Evolutionary conservation across 2,797 vertebrate species (phyloP).

Genomic region (Amniataba percoides): DNA sequence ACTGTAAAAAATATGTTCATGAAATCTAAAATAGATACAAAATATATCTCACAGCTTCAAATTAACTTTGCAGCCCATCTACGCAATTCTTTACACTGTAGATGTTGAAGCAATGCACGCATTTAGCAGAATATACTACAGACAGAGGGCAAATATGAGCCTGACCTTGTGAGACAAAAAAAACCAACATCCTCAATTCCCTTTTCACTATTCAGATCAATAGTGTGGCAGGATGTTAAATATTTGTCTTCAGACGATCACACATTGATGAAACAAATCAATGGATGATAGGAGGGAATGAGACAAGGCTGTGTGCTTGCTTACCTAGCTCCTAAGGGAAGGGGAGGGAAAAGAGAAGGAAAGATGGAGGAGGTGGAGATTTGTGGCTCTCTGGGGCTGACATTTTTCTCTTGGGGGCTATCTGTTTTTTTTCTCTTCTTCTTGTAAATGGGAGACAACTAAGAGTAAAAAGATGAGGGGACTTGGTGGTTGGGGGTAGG

Average conservation of each 20-base stretch:
- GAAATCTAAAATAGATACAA: background rate
- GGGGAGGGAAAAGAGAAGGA: constrained; percentile 25
- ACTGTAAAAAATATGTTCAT: background rate
- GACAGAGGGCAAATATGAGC: constrained; percentile 61
- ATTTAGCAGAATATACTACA: constrained; percentile 37
- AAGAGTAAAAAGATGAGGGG: constrained; percentile 44
- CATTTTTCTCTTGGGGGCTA: constrained; percentile 57
- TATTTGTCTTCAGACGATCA: constrained; percentile 81
- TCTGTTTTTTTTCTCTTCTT: constrained; percentile 34
- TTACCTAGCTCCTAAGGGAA: constrained; percentile 61
- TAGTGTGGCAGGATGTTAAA: constrained; percentile 76
- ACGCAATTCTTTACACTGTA: background rate
- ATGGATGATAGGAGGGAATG: constrained; percentile 68
- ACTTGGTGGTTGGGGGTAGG: background rate
- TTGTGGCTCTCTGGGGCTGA: constrained; percentile 62
- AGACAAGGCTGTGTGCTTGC: constrained; percentile 50
- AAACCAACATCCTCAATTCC: constrained; percentile 48
- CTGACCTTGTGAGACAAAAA: constrained; percentile 50
- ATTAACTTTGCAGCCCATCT: background rate
- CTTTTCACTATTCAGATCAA: constrained; percentile 63
- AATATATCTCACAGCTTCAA: background rate
- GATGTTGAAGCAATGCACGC: constrained; percentile 6
- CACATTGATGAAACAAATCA: constrained; percentile 75
- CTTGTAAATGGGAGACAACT: constrained; percentile 35
- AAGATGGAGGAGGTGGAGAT: constrained; percentile 57